Conservation (phyloP, 92 coral and sea anemone species). For the Virgularia gustaviana region DNA sequence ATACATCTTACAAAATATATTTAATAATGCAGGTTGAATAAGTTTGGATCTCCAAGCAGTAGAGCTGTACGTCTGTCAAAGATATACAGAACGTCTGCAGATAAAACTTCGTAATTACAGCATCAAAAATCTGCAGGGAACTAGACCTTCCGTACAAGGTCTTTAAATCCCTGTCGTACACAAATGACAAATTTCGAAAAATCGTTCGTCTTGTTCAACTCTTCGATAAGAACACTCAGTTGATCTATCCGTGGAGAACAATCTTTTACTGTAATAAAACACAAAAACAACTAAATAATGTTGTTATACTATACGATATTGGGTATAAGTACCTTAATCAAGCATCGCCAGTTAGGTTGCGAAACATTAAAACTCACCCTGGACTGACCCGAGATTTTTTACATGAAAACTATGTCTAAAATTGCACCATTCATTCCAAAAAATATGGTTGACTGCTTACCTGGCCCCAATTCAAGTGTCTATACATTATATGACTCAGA, state of each 20-base stretch:
- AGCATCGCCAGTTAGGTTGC: too few species aligned
- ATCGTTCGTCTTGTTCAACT: conserved; percentile 76
- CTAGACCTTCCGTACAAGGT: conserved; percentile 39
- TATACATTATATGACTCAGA: too few species aligned
- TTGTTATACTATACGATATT: too few species aligned
- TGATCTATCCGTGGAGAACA: conserved; percentile 72
- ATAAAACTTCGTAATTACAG: background rate
- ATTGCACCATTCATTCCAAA: too few species aligned
- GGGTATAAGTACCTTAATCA: too few species aligned
- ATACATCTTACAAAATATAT: too few species aligned
- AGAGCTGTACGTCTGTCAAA: conserved; percentile 4
- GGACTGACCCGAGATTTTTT: too few species aligned
- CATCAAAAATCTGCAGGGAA: background rate
- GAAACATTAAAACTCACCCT: too few species aligned
- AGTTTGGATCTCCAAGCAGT: too few species aligned
- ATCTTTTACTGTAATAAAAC: conserved; percentile 60
- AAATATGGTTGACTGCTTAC: too few species aligned
- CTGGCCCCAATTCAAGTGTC: too few species aligned
- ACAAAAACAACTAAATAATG: background rate
- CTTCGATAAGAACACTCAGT: conserved; percentile 61
- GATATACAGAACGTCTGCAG: background rate
- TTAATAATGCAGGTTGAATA: background rate
- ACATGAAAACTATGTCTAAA: too few species aligned
- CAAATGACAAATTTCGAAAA: conserved; percentile 77
- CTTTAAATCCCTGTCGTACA: conserved; percentile 79